A percentile compares a stretch with the other conserved stretches of the same genome.
These are phyloP conservation scores for Eurytoma californica DNA, from an alignment of 2,888 invertebrate species.

Conservation along the genomic window DNA sequence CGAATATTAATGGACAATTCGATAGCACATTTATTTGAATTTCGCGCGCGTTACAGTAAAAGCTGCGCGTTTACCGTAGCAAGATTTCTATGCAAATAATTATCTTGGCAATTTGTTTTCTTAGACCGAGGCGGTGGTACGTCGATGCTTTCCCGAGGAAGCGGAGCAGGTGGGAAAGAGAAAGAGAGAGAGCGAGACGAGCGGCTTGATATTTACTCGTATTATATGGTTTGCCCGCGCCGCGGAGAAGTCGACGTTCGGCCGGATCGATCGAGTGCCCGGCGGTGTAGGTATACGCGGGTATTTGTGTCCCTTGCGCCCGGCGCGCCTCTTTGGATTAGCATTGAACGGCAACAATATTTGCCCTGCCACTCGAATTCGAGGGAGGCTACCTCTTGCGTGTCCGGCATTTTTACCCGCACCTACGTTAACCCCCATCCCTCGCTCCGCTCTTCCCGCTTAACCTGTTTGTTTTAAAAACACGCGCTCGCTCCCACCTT, in stretches of 20 bases:
- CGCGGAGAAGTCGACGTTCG: slow-evolving; percentile 33
- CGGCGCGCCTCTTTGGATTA: slow-evolving; percentile 39
- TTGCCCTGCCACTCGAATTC: slow-evolving; percentile 39
- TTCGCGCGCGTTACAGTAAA: neutral
- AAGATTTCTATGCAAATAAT: slow-evolving; percentile 49
- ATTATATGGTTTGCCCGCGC: slow-evolving; percentile 42
- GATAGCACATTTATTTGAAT: slow-evolving; percentile 18
- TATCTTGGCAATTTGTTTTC: slow-evolving; percentile 49
- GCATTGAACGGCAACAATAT: slow-evolving; percentile 48
- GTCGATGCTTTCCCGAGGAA: too few species aligned
- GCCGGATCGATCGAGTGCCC: slow-evolving; percentile 21
- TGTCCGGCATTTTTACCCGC: slow-evolving; percentile 26
- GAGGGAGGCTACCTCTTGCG: neutral
- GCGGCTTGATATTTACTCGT: slow-evolving; percentile 40
- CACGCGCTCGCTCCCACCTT: neutral
- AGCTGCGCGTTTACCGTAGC: slow-evolving; percentile 15
- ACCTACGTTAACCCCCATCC: neutral
- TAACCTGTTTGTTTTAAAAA: slow-evolving; percentile 36
- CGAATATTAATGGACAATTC: neutral
- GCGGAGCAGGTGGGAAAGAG: neutral
- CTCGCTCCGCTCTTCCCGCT: neutral
- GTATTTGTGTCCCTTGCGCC: neutral
- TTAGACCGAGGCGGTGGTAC: neutral
- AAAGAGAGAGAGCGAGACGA: neutral
- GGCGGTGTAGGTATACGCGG: neutral